Conservation (phyloP, 2,113 vertebrate genomes). For the Nesoenas mayeri region DNA sequence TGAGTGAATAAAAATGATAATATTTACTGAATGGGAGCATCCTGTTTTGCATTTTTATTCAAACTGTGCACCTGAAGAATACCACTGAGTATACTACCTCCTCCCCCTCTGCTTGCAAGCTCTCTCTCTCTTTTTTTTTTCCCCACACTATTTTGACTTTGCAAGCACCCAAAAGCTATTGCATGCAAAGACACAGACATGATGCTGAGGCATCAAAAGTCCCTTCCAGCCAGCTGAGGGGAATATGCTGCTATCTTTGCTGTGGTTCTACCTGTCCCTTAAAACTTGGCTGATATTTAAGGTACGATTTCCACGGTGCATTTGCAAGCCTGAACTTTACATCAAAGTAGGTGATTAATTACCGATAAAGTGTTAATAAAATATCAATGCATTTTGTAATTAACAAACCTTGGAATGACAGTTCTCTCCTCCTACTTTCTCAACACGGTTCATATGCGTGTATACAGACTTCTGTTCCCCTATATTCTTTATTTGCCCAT, state of each 20-base stretch:
- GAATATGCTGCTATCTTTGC: conserved; percentile 20
- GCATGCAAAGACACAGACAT: background rate
- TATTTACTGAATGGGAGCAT: conserved; percentile 87
- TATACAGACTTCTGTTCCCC: background rate
- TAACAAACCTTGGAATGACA: conserved; percentile 74
- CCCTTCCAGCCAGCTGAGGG: conserved; percentile 49
- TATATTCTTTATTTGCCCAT: conserved; percentile 54
- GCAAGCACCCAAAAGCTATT: background rate
- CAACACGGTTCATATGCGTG: background rate
- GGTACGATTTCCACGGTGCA: conserved; percentile 68
- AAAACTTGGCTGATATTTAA: conserved; percentile 51
- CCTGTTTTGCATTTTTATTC: conserved; percentile 84
- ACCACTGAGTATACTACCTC: conserved; percentile 22
- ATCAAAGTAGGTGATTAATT: conserved; percentile 88
- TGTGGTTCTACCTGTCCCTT: conserved; percentile 35
- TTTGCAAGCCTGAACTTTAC: conserved; percentile 86
- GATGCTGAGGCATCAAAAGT: background rate
- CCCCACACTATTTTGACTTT: background rate
- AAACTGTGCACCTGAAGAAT: conserved; percentile 78
- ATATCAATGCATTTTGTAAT: conserved; percentile 85
- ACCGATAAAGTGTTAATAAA: conserved; percentile 89
- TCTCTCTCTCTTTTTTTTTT: background rate
- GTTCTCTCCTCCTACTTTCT: background rate
- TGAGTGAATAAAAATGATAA: conserved; percentile 87
- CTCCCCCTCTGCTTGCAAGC: conserved; percentile 15